phyloP scores from a whole-genome alignment of 2,888 invertebrate genomes.

The Drosophila putrida region DNA sequence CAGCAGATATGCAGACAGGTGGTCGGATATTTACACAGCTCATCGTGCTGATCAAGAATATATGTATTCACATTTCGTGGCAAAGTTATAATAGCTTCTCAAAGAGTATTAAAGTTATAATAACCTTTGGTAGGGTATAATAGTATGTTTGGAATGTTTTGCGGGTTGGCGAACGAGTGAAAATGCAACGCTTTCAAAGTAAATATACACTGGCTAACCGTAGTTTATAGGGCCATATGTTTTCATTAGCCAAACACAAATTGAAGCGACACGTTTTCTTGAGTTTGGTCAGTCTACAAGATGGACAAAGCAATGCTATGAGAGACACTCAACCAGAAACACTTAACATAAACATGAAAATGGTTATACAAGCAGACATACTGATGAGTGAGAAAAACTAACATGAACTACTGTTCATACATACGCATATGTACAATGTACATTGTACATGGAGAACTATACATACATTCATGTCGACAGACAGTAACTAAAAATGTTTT shows the following conservation, averaged over 20 bases:
- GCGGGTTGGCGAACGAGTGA: slow-evolving; percentile 16
- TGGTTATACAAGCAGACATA: slow-evolving; percentile 47
- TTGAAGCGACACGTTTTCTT: slow-evolving; percentile 69
- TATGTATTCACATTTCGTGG: background rate
- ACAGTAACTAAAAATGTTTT: background rate
- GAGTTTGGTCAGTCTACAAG: slow-evolving; percentile 26
- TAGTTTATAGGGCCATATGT: slow-evolving; percentile 41
- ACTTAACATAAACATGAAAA: slow-evolving; percentile 74
- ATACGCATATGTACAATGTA: slow-evolving; percentile 15
- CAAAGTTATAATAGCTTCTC: background rate
- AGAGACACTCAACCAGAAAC: slow-evolving; percentile 39
- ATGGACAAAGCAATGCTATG: slow-evolving; percentile 19
- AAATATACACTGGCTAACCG: slow-evolving; percentile 40
- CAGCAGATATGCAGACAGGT: too few relatives aligned
- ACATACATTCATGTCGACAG: slow-evolving; percentile 18
- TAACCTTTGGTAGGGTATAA: background rate
- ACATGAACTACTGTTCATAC: slow-evolving; percentile 65
- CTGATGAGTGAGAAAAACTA: slow-evolving; percentile 61
- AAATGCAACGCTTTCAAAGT: slow-evolving; percentile 59
- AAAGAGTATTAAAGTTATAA: background rate
- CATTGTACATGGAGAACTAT: slow-evolving; percentile 30
- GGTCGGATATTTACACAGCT: too few relatives aligned
- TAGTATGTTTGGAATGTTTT: slow-evolving; percentile 22
- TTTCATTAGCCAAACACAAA: slow-evolving; percentile 79
- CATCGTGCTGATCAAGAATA: background rate